These are phyloP conservation scores for Metalampra italica DNA, from an alignment of 2,888 invertebrate genomes.

Conservation along the genomic window DNA sequence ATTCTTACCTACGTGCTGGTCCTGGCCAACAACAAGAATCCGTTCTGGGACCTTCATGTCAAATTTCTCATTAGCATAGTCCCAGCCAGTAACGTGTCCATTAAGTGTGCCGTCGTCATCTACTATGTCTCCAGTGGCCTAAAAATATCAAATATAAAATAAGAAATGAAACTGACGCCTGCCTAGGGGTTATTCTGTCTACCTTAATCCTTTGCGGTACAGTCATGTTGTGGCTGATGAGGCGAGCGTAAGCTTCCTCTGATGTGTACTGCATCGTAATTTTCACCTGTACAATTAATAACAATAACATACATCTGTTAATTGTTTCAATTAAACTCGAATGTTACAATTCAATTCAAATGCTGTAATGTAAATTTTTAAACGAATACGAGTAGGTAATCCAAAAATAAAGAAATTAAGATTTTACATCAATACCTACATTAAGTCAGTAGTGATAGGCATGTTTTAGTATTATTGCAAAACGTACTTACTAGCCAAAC, in stretches of 20 bases:
- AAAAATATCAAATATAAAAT: conserved; percentile 9
- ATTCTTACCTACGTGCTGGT: conserved; percentile 80
- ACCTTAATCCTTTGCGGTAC: conserved; percentile 75
- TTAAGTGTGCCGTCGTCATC: conserved; percentile 82
- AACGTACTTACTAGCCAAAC: too few species aligned
- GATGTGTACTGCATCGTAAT: conserved; percentile 59
- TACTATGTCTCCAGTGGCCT: conserved; percentile 84
- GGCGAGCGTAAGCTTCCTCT: conserved; percentile 69
- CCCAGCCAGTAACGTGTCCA: conserved; percentile 81
- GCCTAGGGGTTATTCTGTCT: conserved; percentile 4
- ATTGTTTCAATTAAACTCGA: not conserved
- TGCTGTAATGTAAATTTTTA: not conserved
- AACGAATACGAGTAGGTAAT: too few species aligned
- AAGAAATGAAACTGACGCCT: not conserved
- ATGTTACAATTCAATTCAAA: not conserved
- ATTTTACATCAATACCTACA: too few species aligned
- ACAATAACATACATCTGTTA: not conserved
- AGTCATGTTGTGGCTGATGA: conserved; percentile 74
- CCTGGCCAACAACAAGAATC: conserved; percentile 91
- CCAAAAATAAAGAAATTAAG: too few species aligned
- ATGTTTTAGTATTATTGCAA: too few species aligned
- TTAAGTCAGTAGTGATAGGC: too few species aligned
- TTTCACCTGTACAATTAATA: conserved; percentile 1
- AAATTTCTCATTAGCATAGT: conserved; percentile 84
- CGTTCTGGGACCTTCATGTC: conserved; percentile 97